These are phyloP conservation scores for Aulostomus chinensis DNA, from an alignment of 2,797 vertebrate genomes.

Conservation along the genomic window DNA sequence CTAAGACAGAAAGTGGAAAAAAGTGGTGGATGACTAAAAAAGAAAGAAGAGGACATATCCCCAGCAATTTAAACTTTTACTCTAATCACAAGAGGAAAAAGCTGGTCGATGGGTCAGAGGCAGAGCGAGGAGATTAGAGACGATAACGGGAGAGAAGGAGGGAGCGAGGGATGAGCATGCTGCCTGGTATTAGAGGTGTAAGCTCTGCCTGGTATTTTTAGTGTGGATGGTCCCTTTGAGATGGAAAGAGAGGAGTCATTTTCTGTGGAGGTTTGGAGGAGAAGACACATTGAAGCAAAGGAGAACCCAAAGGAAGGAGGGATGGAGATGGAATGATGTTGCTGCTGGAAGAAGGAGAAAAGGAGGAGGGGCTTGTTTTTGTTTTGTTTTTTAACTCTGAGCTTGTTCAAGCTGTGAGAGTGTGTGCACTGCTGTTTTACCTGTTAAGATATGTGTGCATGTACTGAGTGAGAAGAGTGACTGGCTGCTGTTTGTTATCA, in stretches of 20 bases:
- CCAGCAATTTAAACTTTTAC: no score
- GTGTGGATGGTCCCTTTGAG: conserved; percentile 48
- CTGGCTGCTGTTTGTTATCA: conserved; percentile 12
- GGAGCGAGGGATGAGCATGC: conserved; percentile 64
- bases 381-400: no score
- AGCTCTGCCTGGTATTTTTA: conserved; percentile 79
- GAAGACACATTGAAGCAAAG: not conserved
- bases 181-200: conserved; percentile 69
- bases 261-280: conserved; percentile 6
- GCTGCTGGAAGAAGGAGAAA: no score
- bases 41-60: conserved; percentile 8
- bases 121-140: conserved; percentile 51
- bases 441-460: conserved; percentile 36
- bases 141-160: conserved; percentile 46
- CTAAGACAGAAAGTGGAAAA: conserved; percentile 10
- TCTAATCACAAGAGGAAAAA: not conserved
- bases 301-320: no score
- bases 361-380: no score
- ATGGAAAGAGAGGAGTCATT: conserved; percentile 24
- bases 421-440: no score
- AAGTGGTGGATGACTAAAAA: conserved; percentile 9
- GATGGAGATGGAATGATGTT: conserved; percentile 18
- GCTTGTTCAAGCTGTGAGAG: no score
- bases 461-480: no score
- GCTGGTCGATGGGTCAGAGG: conserved; percentile 28